Conservation (phyloP, 2,888 invertebrate genomes). For the Scrobipalpa costella region DNA sequence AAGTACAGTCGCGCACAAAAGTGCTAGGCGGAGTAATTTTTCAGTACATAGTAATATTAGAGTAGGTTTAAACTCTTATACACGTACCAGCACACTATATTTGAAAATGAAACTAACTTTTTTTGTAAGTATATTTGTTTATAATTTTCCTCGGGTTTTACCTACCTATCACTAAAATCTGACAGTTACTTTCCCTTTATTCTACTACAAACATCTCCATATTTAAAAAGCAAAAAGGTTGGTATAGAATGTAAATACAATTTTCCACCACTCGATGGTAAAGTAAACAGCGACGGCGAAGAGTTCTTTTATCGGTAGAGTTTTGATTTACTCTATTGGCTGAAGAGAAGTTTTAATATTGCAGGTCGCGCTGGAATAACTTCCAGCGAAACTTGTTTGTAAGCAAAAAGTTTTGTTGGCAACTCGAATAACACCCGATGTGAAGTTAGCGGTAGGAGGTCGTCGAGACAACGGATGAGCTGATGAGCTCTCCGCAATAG, state of each 20-base stretch:
- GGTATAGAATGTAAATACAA: background rate
- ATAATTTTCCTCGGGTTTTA: background rate
- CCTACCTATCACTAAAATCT: background rate
- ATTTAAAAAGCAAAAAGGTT: background rate
- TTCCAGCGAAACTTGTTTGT: constrained; percentile 27
- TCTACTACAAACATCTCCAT: background rate
- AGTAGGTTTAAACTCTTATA: too few species aligned
- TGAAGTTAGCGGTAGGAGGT: constrained; percentile 32
- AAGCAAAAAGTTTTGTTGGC: constrained; percentile 34
- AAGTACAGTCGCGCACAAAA: constrained; percentile 19
- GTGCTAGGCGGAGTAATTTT: background rate
- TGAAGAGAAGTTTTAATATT: constrained; percentile 15
- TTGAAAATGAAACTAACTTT: too few species aligned
- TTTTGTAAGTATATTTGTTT: background rate
- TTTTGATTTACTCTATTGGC: constrained; percentile 22
- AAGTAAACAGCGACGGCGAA: constrained; percentile 13
- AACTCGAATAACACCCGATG: constrained; percentile 33
- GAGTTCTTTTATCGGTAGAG: constrained; percentile 11
- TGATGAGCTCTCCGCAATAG: constrained; percentile 39
- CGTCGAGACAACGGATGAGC: constrained; percentile 35
- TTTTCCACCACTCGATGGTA: constrained; percentile 8
- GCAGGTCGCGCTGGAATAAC: constrained; percentile 11
- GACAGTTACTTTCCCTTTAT: background rate
- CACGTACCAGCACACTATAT: too few species aligned
- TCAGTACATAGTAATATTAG: too few species aligned